These are phyloP conservation scores for Dromiciops gliroides DNA, from an alignment of 2,113 vertebrate species.

Conservation along the genomic window DNA sequence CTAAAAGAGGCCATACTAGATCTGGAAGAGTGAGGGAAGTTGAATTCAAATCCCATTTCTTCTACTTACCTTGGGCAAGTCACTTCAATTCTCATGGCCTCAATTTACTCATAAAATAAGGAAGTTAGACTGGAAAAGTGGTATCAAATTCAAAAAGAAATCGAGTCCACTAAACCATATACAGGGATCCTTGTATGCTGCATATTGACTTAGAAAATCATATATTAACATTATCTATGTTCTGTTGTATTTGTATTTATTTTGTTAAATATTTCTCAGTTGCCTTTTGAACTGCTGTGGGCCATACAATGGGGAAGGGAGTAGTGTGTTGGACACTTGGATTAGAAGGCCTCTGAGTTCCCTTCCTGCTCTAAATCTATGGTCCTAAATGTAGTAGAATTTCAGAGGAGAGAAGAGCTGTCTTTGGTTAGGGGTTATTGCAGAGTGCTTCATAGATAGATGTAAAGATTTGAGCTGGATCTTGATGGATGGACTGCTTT, in stretches of 20 bases:
- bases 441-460: background rate
- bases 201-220: background rate
- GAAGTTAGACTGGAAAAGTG: background rate
- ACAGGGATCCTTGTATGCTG: background rate
- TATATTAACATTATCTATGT: background rate
- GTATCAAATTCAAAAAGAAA: background rate
- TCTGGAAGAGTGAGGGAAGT: background rate
- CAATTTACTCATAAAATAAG: background rate
- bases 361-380: background rate
- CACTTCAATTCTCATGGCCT: background rate
- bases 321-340: background rate
- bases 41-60: background rate
- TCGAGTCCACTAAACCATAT: background rate
- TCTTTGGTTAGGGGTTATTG: slow-evolving; percentile 17
- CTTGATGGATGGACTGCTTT: background rate
- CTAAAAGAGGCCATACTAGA: background rate
- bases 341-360: background rate
- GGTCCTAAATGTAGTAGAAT: background rate
- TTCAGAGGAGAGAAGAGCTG: slow-evolving; percentile 40
- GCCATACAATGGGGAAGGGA: background rate
- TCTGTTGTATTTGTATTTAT: background rate
- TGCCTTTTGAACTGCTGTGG: background rate
- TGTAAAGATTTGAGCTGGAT: background rate
- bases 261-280: too few relatives aligned
- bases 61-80: background rate